Conservation (phyloP, 2,888 invertebrate species). For the Amphipyra berbera region DNA sequence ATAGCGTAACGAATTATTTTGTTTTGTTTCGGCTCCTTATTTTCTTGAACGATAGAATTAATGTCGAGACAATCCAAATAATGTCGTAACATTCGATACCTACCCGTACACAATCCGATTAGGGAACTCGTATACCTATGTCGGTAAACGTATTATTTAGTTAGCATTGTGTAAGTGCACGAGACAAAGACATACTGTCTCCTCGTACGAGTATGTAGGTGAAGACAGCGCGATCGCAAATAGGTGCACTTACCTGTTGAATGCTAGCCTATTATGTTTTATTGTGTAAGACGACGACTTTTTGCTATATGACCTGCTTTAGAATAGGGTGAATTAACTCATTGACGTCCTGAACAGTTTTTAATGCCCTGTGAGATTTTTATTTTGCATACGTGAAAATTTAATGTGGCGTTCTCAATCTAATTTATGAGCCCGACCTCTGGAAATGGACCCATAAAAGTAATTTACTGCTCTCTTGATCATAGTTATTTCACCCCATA, state of each 20-base stretch:
- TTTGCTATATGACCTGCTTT: conserved; percentile 1
- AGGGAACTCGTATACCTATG: conserved; percentile 7
- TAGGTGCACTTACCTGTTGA: conserved; percentile 61
- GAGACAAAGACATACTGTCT: conserved; percentile 32
- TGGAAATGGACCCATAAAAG: conserved; percentile 30
- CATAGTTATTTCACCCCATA: conserved; percentile 31
- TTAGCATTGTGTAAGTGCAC: conserved; percentile 39
- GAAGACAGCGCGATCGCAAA: conserved; percentile 19
- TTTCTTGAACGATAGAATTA: no score
- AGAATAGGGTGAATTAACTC: conserved; percentile 15
- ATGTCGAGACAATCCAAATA: conserved; percentile 6
- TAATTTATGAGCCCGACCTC: conserved; percentile 14
- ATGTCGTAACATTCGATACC: conserved; percentile 12
- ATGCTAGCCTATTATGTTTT: conserved; percentile 31
- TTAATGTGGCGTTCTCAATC: background rate
- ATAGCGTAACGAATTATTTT: no score
- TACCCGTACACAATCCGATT: conserved; percentile 35
- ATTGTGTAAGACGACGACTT: conserved; percentile 12
- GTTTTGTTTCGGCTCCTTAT: no score
- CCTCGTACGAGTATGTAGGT: conserved; percentile 2
- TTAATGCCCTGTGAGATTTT: conserved; percentile 4
- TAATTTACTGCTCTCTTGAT: conserved; percentile 29
- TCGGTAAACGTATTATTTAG: conserved; percentile 33
- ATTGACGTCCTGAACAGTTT: background rate
- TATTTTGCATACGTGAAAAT: background rate